Base-by-base conservation (phyloP, 2,888 invertebrate species). In the Margaritifera margaritifera region DNA sequence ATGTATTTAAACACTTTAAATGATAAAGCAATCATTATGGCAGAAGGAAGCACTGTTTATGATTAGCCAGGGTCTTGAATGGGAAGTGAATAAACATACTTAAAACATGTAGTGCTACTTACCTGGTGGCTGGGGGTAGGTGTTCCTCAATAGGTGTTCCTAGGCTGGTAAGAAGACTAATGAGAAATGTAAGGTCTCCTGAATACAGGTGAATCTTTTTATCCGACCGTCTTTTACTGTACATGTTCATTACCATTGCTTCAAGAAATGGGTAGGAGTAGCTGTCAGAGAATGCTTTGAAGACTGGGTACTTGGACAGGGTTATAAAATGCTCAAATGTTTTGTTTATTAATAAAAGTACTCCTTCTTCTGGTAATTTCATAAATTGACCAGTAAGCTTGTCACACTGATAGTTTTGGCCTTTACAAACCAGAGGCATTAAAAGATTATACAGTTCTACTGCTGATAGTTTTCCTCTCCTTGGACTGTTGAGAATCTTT, bases 41-140 rank as follows among this genome's bases (percentile, higher is more conserved):
- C 2, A 42, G 42, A 42, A 42, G 15, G 42, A 42, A 42, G 15
- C 42, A 42, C 15, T 42, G 42, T 42, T 42, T 3, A 11, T 42
- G 42, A 42, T 42, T 42, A 42, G 42, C 15, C 15, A 15, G 42
- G 15, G 15, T 42, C 15, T 15, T 42, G 2, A 42, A 42, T 42
- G 42, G 11, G 15, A 42, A 42, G 42, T 15, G 42, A 42, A 42
- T 42, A 15, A 42, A 42, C 42, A 42, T 1, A 11, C 15, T 0
- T 42, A 42, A 42, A 42, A 42, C 11, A 42, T 42, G 42, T 15
- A 42, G 42, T 59, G 59, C n/a, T 22, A 50, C 51, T 24, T 68
- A 77, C 77, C 77, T 77, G 58, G 77, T 72, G 27, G 70, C 72
- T n/a, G 65, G 56, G 31, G 74, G 71, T 22, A 64, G 62, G 27